phyloP scores from a whole-genome alignment of 2,888 invertebrate genomes.

The Zhuqinia jingwanae region DNA sequence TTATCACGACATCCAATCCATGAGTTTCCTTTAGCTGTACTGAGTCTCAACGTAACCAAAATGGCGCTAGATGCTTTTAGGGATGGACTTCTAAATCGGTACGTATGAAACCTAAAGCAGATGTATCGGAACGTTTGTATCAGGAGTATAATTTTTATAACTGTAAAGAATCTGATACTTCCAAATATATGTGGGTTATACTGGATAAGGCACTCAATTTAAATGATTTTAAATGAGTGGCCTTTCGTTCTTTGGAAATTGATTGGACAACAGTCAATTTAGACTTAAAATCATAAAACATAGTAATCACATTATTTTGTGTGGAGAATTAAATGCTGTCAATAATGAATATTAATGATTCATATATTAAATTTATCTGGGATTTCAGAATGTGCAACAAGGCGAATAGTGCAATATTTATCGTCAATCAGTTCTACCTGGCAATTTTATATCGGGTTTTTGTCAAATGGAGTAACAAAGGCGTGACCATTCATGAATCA shows the following conservation, averaged over 20 bases:
- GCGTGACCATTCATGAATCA: slow-evolving; percentile 82
- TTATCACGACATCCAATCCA: slow-evolving; percentile 82
- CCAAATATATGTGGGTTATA: no score
- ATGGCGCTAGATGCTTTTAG: slow-evolving; percentile 82
- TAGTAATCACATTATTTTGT: no score
- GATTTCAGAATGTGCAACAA: slow-evolving; percentile 81
- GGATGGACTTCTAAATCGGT: slow-evolving; percentile 82
- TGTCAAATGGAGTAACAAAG: slow-evolving; percentile 81
- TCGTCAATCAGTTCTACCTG: slow-evolving; percentile 82
- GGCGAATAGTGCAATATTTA: slow-evolving; percentile 80
- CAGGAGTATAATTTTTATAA: no score
- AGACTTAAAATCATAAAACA: no score
- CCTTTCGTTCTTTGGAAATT: no score
- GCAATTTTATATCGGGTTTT: slow-evolving; percentile 81
- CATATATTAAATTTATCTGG: slow-evolving; percentile 2
- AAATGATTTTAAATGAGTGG: not conserved
- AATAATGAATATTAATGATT: not conserved
- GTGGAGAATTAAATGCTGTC: no score
- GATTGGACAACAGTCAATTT: no score
- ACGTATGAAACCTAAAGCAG: not conserved
- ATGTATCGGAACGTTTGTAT: not conserved
- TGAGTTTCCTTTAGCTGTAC: slow-evolving; percentile 83
- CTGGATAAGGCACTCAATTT: no score
- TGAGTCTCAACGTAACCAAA: slow-evolving; percentile 83
- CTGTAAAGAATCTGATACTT: no score